phyloP scores from a whole-genome alignment of 2,888 invertebrate genomes.

The Orchestes rusci region DNA sequence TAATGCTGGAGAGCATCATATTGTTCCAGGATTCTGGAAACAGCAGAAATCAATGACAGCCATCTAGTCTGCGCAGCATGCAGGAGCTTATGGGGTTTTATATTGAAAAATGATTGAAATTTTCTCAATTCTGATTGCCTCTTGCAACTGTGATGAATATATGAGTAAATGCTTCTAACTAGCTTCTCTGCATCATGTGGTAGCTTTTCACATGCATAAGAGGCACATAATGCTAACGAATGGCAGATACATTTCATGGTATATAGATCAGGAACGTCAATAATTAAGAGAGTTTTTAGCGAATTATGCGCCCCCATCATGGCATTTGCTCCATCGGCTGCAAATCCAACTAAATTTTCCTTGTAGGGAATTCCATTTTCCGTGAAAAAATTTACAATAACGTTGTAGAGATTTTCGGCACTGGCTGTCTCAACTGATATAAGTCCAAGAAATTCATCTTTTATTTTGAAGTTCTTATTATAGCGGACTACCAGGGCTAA shows the following conservation, averaged over 20 bases:
- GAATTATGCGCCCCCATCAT: slow-evolving; percentile 10
- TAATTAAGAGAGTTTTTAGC: slow-evolving; percentile 1
- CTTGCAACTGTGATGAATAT: slow-evolving; percentile 6
- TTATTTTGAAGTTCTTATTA: neutral
- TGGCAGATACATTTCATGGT: slow-evolving; percentile 12
- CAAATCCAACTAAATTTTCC: slow-evolving; percentile 6
- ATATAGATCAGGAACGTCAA: slow-evolving; percentile 7
- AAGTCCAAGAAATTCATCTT: neutral
- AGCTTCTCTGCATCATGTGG: no score
- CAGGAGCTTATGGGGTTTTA: slow-evolving; percentile 16
- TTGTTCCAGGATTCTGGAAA: slow-evolving; percentile 12
- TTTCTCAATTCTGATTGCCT: no score
- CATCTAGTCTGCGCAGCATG: slow-evolving; percentile 14
- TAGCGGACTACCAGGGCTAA: slow-evolving; percentile 4
- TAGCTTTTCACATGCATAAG: slow-evolving; percentile 21
- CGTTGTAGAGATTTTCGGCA: neutral
- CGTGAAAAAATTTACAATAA: neutral
- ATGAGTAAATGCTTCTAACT: slow-evolving; percentile 8
- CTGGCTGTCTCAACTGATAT: neutral
- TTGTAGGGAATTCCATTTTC: no score
- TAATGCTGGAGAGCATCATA: slow-evolving; percentile 9
- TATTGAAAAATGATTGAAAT: slow-evolving; percentile 10
- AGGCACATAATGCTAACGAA: slow-evolving; percentile 26
- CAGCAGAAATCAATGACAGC: slow-evolving; percentile 6
- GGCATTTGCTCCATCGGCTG: slow-evolving; percentile 8